Evolutionary conservation across 2,888 invertebrate genomes (phyloP).

Genomic region (Protonemura montana): DNA sequence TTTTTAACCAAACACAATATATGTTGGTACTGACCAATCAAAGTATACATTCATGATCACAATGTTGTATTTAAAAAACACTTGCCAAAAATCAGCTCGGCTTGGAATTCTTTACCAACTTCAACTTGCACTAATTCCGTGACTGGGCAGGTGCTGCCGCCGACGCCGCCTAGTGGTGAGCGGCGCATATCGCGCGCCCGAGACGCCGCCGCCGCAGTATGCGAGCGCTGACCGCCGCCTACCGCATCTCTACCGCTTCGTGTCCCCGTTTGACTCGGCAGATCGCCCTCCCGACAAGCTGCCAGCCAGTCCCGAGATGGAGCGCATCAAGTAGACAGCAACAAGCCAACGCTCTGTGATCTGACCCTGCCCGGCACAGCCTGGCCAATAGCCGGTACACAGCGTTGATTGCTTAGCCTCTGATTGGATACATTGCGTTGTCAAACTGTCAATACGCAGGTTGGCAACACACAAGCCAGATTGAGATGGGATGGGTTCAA

Average conservation of each 20-base stretch:
- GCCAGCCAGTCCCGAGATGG: neutral
- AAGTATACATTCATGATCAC: no score
- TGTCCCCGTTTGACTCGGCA: constrained; percentile 48
- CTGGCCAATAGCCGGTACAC: neutral
- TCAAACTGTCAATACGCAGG: no score
- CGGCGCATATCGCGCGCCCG: constrained; percentile 39
- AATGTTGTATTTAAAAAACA: no score
- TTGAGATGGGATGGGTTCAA: no score
- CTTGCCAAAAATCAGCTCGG: no score
- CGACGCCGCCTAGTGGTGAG: constrained; percentile 49
- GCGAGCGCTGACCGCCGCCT: constrained; percentile 36
- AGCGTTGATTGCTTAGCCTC: no score
- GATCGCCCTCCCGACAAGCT: neutral
- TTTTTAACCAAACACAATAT: no score
- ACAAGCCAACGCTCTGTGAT: neutral
- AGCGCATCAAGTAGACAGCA: neutral
- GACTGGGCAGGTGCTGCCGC: constrained; percentile 48
- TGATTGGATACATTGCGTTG: no score
- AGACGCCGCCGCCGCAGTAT: constrained; percentile 51
- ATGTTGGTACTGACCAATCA: no score
- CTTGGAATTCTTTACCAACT: no score
- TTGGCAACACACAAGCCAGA: no score
- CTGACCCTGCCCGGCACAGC: neutral
- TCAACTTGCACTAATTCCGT: no score
- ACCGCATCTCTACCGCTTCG: constrained; percentile 52